Conservation (phyloP, 92 coral and sea anemone species). For the Umimayanthus kanabou region DNA sequence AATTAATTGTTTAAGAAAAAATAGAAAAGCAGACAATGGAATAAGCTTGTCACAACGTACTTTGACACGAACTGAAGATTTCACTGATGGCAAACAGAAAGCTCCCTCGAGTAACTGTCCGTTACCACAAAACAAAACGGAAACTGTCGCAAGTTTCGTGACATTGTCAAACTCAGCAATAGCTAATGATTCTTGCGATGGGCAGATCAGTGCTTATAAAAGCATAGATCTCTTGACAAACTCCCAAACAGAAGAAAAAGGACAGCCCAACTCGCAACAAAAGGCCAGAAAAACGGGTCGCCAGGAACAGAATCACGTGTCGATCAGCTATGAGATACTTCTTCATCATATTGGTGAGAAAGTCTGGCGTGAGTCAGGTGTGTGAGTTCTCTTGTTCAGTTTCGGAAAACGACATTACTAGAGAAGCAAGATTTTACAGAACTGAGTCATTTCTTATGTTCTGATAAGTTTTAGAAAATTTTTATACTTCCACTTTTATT, state of each 20-base stretch:
- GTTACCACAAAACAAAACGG: conserved; percentile 3
- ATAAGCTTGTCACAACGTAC: background rate
- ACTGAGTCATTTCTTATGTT: background rate
- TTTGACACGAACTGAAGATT: background rate
- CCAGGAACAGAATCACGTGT: background rate
- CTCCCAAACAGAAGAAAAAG: background rate
- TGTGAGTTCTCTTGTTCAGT: background rate
- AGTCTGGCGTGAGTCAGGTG: conserved; percentile 28
- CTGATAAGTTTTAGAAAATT: background rate
- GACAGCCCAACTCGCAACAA: background rate
- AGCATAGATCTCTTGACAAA: background rate
- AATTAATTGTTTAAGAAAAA: background rate
- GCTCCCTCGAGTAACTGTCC: background rate
- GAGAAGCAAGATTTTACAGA: no score
- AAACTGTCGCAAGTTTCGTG: conserved; percentile 18
- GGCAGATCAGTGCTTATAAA: background rate
- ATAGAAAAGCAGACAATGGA: background rate
- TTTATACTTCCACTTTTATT: no score
- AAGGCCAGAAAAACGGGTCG: conserved; percentile 30
- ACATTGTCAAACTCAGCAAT: background rate
- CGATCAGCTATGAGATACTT: conserved; percentile 1
- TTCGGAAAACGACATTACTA: no score
- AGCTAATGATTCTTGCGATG: background rate
- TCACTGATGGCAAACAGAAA: background rate
- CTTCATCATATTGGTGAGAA: conserved; percentile 22